Evolutionary conservation across 2,113 vertebrate species (phyloP).

Genomic region (Actinemys pallida): DNA sequence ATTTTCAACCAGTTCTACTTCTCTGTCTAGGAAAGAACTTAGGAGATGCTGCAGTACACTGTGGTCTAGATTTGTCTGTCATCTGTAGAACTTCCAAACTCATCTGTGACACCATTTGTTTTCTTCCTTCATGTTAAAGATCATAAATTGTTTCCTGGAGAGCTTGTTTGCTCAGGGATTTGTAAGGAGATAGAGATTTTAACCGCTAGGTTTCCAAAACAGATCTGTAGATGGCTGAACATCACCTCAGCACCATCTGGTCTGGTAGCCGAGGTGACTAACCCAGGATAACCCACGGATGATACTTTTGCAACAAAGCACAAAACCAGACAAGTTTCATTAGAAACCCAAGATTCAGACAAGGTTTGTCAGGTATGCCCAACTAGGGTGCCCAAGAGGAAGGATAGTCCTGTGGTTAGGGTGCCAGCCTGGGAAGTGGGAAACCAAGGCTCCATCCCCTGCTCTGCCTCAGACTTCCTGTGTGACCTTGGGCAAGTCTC

Average conservation of each 20-base stretch:
- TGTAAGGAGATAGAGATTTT: constrained; percentile 9
- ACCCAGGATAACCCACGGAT: too few species aligned
- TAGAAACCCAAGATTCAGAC: neutral
- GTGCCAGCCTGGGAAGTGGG: neutral
- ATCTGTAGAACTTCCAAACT: neutral
- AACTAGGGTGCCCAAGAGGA: neutral
- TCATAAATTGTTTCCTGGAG: constrained; percentile 39
- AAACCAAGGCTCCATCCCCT: neutral
- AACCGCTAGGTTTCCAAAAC: neutral
- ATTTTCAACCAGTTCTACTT: neutral
- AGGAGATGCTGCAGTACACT: neutral
- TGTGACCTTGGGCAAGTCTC: neutral
- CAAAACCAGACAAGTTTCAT: neutral
- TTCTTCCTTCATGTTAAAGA: constrained; percentile 33
- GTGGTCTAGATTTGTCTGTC: neutral
- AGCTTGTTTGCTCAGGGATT: constrained; percentile 4
- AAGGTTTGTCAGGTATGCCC: neutral
- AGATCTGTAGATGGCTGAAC: constrained; percentile 35
- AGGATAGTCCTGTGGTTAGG: neutral
- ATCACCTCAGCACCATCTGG: neutral
- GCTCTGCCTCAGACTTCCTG: neutral
- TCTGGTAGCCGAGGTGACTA: neutral
- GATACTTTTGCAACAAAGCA: neutral
- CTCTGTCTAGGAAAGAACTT: neutral
- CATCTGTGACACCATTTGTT: neutral